A percentile compares a stretch with the other conserved stretches of the same genome.
Conservation (phyloP, 2,888 invertebrate genomes). For the Venustoraphidia nigricollis region DNA sequence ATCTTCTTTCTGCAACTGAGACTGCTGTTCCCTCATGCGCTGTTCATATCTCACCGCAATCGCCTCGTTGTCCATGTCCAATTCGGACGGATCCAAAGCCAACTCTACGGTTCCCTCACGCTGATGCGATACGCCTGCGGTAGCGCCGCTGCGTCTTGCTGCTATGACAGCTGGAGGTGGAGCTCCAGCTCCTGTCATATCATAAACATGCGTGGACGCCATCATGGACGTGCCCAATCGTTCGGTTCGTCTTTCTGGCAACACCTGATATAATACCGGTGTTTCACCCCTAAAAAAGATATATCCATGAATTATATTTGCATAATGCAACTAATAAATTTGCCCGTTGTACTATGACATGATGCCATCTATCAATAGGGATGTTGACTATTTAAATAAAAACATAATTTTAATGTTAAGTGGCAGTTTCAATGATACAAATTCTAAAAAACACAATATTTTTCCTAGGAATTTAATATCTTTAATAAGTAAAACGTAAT, state of each 20-base stretch:
- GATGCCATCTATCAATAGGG: no score
- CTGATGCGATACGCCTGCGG: conserved; percentile 28
- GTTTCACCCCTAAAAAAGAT: conserved; percentile 61
- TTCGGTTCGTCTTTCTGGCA: conserved; percentile 88
- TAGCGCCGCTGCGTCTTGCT: conserved; percentile 19
- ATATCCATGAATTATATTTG: no score
- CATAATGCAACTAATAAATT: no score
- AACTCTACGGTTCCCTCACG: conserved; percentile 72
- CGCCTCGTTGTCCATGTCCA: conserved; percentile 90
- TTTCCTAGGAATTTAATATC: no score
- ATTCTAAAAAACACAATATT: no score
- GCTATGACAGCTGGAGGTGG: conserved; percentile 36
- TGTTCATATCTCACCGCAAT: conserved; percentile 95
- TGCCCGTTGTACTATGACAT: no score
- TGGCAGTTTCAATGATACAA: no score
- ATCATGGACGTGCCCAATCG: conserved; percentile 87
- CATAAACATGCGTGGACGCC: conserved; percentile 97
- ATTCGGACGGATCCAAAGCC: conserved; percentile 91
- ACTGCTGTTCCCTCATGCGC: conserved; percentile 85
- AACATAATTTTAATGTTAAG: no score
- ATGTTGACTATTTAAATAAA: no score
- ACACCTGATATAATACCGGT: conserved; percentile 85
- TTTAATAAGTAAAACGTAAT: no score
- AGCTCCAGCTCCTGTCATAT: conserved; percentile 57
- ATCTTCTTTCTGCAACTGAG: conserved; percentile 81